Conservation (phyloP, 1,140 invertebrate genomes). For the Contarinia nasturtii region DNA sequence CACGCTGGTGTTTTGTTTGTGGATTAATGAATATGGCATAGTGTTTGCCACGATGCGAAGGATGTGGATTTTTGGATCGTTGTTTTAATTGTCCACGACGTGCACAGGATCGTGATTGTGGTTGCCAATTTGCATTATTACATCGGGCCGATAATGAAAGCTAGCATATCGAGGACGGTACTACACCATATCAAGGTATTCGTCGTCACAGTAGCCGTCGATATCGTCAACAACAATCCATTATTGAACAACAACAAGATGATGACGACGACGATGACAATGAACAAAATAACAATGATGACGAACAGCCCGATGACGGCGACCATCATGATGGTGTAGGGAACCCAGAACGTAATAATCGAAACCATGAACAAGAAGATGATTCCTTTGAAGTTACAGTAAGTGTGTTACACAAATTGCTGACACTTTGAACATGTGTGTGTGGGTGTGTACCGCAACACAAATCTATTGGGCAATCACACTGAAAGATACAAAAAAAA, state of each 20-base stretch:
- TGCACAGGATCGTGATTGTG: conserved; percentile 55
- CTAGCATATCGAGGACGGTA: conserved; percentile 20
- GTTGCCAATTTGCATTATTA: conserved; percentile 69
- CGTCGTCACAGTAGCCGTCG: background rate
- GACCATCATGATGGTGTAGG: too few species aligned
- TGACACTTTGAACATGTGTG: too few species aligned
- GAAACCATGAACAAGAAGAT: too few species aligned
- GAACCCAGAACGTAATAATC: too few species aligned
- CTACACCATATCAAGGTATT: background rate
- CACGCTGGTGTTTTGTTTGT: too few species aligned
- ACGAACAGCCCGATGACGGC: too few species aligned
- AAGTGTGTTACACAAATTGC: too few species aligned
- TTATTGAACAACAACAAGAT: background rate
- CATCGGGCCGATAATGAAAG: conserved; percentile 54
- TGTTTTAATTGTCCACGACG: conserved; percentile 65
- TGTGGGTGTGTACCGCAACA: too few species aligned
- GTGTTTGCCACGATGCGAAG: conserved; percentile 31
- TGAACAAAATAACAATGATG: background rate
- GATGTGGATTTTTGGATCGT: conserved; percentile 63
- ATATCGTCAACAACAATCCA: background rate
- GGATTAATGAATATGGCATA: too few species aligned
- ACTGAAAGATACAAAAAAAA: too few species aligned
- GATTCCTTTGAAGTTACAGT: too few species aligned
- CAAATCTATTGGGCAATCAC: too few species aligned
- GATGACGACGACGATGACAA: background rate